Conservation (phyloP, 2,113 vertebrate genomes). For the Marcusenius ussheri region DNA sequence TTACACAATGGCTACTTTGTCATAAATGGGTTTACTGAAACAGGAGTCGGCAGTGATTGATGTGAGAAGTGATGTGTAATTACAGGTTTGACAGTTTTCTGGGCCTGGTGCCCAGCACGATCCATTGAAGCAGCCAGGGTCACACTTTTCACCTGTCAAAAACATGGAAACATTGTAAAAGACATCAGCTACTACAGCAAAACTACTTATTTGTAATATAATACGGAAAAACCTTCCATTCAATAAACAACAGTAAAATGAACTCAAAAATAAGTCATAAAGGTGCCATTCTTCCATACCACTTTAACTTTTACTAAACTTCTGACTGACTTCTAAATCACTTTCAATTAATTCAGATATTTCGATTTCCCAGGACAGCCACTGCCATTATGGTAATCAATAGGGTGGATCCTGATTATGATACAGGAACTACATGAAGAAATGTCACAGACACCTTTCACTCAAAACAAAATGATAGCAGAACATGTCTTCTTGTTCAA, state of each 20-base stretch:
- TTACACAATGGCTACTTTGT: neutral
- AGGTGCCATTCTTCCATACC: neutral
- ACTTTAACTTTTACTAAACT: neutral
- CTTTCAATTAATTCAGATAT: neutral
- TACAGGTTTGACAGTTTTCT: conserved; percentile 84
- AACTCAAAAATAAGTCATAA: neutral
- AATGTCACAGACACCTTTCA: neutral
- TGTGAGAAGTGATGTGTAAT: conserved; percentile 41
- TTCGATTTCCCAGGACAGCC: neutral
- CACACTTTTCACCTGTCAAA: conserved; percentile 72
- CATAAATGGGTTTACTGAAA: neutral
- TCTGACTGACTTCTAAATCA: neutral
- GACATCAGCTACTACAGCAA: neutral
- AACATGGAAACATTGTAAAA: neutral
- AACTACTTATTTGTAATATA: neutral
- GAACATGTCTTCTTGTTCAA: neutral
- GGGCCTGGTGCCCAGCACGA: conserved; percentile 81
- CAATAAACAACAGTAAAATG: neutral
- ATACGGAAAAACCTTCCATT: neutral
- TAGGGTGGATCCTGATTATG: neutral
- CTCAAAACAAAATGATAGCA: neutral
- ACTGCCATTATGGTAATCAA: neutral
- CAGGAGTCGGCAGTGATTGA: neutral
- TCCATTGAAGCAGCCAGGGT: conserved; percentile 70
- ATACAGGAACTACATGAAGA: neutral